phyloP scores from a whole-genome alignment of 1,140 invertebrate species.

The Sycophila sp. region DNA sequence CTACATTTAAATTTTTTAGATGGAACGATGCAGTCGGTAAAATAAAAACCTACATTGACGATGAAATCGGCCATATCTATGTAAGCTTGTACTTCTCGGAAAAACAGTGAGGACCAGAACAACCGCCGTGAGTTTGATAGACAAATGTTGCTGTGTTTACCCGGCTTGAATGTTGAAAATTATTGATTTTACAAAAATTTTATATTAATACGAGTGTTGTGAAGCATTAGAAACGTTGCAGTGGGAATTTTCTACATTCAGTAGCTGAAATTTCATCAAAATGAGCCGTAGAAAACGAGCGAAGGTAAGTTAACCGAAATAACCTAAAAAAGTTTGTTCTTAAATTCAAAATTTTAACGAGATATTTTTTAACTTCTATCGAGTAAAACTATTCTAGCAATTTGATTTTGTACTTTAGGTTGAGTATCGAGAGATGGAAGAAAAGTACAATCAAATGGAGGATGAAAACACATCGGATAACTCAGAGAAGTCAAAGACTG shows the following conservation, averaged over 20 bases:
- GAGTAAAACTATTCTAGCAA: slow-evolving; percentile 19
- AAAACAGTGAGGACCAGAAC: no score
- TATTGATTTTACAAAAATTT: slow-evolving; percentile 13
- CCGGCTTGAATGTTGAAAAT: slow-evolving; percentile 23
- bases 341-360: slow-evolving; percentile 23
- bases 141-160: slow-evolving; percentile 32
- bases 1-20: no score
- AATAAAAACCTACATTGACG: no score
- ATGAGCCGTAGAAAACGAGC: slow-evolving; percentile 76
- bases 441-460: slow-evolving; percentile 72
- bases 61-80: no score
- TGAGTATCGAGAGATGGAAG: slow-evolving; percentile 76
- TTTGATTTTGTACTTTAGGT: slow-evolving; percentile 68
- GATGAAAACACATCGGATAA: slow-evolving; percentile 74
- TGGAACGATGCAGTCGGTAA: no score
- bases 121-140: slow-evolving; percentile 27
- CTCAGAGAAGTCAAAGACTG: slow-evolving; percentile 73
- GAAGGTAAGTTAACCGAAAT: slow-evolving; percentile 63
- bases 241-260: neutral
- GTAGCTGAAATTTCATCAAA: slow-evolving; percentile 42
- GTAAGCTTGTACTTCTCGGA: no score
- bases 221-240: neutral
- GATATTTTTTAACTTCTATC: slow-evolving; percentile 14
- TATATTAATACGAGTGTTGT: slow-evolving; percentile 4
- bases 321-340: slow-evolving; percentile 31